A percentile compares a stretch with the other conserved stretches of the same genome.
phyloP scores from a whole-genome alignment of 1,140 invertebrate genomes.

The Drosophila pruinosa region DNA sequence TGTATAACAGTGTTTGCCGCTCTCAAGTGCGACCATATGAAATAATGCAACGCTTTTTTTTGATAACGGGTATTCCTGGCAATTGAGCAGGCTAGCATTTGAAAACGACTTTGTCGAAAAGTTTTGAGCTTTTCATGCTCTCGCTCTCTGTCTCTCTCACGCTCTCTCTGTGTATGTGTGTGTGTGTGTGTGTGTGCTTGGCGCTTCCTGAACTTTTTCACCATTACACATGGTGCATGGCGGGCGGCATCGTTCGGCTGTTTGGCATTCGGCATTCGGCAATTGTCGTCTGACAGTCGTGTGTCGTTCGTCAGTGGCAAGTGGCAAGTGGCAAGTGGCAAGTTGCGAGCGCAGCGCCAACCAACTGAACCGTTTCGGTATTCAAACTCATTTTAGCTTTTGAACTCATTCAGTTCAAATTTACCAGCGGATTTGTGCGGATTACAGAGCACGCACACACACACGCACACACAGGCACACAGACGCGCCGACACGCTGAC shows the following conservation, averaged over 20 bases:
- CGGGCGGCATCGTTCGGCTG: conserved; percentile 34
- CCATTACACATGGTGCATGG: background rate
- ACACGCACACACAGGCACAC: conserved; percentile 9
- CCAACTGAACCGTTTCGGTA: conserved; percentile 61
- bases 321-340: conserved; percentile 3
- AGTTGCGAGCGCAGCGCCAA: conserved; percentile 31
- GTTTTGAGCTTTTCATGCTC: conserved; percentile 6
- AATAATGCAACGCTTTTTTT: conserved; percentile 11
- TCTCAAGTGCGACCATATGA: background rate
- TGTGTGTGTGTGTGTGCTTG: background rate
- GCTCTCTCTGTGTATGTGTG: no score
- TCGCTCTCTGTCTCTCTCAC: background rate
- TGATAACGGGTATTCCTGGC: conserved; percentile 39
- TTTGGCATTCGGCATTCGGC: conserved; percentile 23
- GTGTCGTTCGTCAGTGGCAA: background rate
- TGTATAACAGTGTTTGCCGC: conserved; percentile 14
- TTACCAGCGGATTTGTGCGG: conserved; percentile 80
- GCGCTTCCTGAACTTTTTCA: conserved; percentile 7
- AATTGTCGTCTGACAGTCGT: no score
- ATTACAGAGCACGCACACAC: conserved; percentile 63
- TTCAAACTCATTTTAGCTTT: conserved; percentile 78
- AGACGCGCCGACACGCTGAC: background rate
- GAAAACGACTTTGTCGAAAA: background rate
- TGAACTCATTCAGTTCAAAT: conserved; percentile 80
- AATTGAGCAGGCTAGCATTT: conserved; percentile 22